Conservation (phyloP, 1,140 invertebrate genomes). For the Drosophila biarmipes region DNA sequence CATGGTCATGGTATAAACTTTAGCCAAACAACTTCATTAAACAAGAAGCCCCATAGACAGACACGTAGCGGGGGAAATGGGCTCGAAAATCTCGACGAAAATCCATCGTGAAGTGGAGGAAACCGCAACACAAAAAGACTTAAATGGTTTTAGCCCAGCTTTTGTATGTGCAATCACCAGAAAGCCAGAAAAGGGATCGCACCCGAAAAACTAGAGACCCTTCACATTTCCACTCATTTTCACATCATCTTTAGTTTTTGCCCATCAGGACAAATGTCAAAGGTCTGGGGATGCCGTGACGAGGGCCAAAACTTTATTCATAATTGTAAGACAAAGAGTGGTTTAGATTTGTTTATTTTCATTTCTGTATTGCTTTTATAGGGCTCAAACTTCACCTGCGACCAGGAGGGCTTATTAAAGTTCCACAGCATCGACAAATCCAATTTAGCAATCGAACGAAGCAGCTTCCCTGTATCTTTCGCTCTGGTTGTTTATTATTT, state of each 20-base stretch:
- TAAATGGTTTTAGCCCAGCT: constrained; percentile 52
- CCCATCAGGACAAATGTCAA: constrained; percentile 44
- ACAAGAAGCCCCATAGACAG: constrained; percentile 26
- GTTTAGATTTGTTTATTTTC: constrained; percentile 20
- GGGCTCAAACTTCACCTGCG: constrained; percentile 29
- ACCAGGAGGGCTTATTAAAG: constrained; percentile 31
- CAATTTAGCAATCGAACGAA: constrained; percentile 68
- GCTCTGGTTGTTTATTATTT: constrained; percentile 21
- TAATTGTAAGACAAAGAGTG: constrained; percentile 43
- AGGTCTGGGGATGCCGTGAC: constrained; percentile 13
- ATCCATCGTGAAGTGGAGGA: constrained; percentile 43
- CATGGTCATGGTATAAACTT: constrained; percentile 24
- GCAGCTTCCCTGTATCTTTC: constrained; percentile 14
- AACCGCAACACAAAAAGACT: constrained; percentile 66
- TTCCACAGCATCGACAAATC: constrained; percentile 58
- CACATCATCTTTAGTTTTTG: constrained; percentile 33
- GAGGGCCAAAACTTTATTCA: constrained; percentile 41
- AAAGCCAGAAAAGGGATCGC: constrained; percentile 37
- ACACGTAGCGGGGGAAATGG: constrained; percentile 2
- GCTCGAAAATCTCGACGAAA: constrained; percentile 43
- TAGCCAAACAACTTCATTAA: constrained; percentile 60
- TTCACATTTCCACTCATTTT: constrained; percentile 23
- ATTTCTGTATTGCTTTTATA: constrained; percentile 9
- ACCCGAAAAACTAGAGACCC: constrained; percentile 1
- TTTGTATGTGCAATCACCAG: constrained; percentile 34